A percentile compares a stretch with the other conserved stretches of the same genome.
Conservation (phyloP, 2,888 invertebrate species). For the Anoncus sp. region DNA sequence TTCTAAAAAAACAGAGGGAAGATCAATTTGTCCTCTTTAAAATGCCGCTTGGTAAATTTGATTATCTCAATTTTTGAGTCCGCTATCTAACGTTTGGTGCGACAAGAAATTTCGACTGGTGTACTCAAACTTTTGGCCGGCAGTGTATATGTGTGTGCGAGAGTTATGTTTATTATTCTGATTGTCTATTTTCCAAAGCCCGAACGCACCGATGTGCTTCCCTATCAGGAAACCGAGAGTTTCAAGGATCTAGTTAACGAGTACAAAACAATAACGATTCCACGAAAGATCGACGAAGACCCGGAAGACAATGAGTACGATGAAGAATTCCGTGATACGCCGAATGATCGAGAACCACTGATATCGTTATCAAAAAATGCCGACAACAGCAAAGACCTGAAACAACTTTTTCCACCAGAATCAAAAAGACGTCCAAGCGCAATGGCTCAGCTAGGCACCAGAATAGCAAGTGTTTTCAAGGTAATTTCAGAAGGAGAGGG, state of each 20-base stretch:
- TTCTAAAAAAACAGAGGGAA: too few species aligned
- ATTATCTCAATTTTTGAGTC: too few species aligned
- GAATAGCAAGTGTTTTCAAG: slow-evolving; percentile 65
- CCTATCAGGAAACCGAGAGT: slow-evolving; percentile 72
- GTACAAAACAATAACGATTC: slow-evolving; percentile 60
- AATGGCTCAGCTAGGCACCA: slow-evolving; percentile 54
- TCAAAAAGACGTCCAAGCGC: slow-evolving; percentile 34
- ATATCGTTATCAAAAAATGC: slow-evolving; percentile 60
- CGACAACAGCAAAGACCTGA: slow-evolving; percentile 67
- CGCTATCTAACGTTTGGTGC: too few species aligned
- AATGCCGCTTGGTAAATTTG: too few species aligned
- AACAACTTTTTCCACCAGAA: slow-evolving; percentile 67
- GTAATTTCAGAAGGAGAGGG: slow-evolving; percentile 56
- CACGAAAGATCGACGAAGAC: slow-evolving; percentile 9
- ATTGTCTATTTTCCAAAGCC: slow-evolving; percentile 46
- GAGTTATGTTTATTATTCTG: too few species aligned
- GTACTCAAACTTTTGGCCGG: too few species aligned
- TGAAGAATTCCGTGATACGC: neutral
- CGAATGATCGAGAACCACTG: slow-evolving; percentile 46
- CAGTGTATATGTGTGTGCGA: too few species aligned
- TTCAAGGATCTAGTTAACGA: slow-evolving; percentile 70
- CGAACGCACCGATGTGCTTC: slow-evolving; percentile 56
- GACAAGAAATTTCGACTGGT: too few species aligned
- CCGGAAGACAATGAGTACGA: slow-evolving; percentile 23
- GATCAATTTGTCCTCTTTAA: too few species aligned